Evolutionary conservation across 2,888 invertebrate genomes (phyloP).

Genomic region (Alentia gelatinosa): DNA sequence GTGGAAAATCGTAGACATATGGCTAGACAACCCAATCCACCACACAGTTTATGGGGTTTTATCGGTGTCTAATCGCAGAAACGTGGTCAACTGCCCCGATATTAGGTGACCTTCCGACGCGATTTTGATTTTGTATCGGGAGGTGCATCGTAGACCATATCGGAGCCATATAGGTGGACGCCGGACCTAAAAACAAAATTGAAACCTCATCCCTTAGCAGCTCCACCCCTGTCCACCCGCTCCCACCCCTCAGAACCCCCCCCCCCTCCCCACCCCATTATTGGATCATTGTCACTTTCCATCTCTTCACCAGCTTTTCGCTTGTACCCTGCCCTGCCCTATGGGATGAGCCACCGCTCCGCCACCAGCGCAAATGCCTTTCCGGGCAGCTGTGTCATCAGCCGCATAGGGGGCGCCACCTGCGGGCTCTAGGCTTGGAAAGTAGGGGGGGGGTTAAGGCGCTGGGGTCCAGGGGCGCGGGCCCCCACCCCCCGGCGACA

Average conservation of each 20-base stretch:
- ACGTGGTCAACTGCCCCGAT: too few species aligned
- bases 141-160: too few species aligned
- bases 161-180: too few species aligned
- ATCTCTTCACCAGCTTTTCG: background rate
- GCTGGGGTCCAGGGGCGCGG: background rate
- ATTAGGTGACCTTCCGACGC: too few species aligned
- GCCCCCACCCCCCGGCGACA: background rate
- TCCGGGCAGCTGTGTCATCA: slow-evolving; percentile 1
- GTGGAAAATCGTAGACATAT: too few species aligned
- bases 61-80: too few species aligned
- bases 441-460: background rate
- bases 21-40: too few species aligned
- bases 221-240: too few species aligned
- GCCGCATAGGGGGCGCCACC: background rate
- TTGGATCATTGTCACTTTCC: slow-evolving; percentile 6
- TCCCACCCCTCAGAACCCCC: background rate
- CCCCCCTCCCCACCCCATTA: background rate
- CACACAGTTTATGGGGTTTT: too few species aligned
- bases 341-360: background rate
- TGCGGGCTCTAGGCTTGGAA: background rate
- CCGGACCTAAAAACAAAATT: too few species aligned
- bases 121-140: too few species aligned
- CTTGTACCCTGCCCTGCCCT: background rate
- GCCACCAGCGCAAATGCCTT: background rate
- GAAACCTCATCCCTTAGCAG: too few species aligned